These are phyloP conservation scores for Microcebus jonahi DNA, from an alignment of 2,113 vertebrate species.

Conservation along the genomic window DNA sequence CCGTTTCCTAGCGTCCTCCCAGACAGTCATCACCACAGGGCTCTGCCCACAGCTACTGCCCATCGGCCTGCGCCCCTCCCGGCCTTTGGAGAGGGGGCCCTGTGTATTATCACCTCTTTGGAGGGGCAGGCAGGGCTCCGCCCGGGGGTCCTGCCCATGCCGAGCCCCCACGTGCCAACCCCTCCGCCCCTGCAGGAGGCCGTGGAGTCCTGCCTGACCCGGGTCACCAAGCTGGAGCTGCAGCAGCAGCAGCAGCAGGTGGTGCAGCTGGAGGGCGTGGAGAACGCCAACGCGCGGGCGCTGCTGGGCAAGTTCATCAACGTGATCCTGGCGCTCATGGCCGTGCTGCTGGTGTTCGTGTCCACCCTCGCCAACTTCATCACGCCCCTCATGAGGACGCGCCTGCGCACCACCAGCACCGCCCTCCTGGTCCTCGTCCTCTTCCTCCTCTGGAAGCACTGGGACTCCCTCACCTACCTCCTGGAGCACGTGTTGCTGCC, in stretches of 20 bases:
- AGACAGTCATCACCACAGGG: neutral
- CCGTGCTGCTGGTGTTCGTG: slow-evolving; percentile 98
- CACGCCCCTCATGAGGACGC: slow-evolving; percentile 98
- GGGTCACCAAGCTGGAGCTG: slow-evolving; percentile 97
- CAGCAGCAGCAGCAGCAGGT: slow-evolving; percentile 99
- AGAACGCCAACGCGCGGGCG: slow-evolving; percentile 96
- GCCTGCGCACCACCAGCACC: slow-evolving; percentile 92
- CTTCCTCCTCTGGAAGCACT: slow-evolving; percentile 96
- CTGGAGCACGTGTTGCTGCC: slow-evolving; percentile 92
- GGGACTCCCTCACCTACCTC: slow-evolving; percentile 93
- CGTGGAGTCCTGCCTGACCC: slow-evolving; percentile 97
- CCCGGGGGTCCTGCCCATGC: neutral
- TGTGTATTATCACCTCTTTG: rapidly evolving
- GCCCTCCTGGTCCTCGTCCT: slow-evolving; percentile 92
- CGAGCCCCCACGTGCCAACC: rapidly evolving
- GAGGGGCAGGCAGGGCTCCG: neutral
- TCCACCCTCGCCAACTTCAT: slow-evolving; percentile 99
- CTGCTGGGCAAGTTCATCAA: slow-evolving; percentile 99
- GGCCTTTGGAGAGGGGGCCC: neutral
- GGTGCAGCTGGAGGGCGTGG: slow-evolving; percentile 97
- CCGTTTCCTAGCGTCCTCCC: neutral
- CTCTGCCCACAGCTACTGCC: neutral
- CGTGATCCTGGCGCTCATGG: slow-evolving; percentile 98
- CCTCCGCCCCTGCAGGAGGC: slow-evolving; percentile 89
- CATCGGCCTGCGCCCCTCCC: neutral